Base-by-base conservation (phyloP, 2,888 invertebrate genomes). In the Myathropa florea region DNA sequence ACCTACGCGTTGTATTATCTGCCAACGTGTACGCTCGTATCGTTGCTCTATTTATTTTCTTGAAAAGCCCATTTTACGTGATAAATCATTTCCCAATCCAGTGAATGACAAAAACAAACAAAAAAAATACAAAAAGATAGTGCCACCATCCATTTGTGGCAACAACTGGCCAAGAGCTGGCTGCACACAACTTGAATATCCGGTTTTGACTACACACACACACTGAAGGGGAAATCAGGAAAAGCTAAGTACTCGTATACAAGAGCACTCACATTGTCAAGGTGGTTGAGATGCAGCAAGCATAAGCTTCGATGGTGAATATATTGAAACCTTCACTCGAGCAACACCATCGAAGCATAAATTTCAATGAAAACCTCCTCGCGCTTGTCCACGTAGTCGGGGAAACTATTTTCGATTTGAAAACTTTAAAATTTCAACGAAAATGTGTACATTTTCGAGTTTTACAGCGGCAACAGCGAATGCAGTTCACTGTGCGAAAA, bases 71-170 rank as follows among this genome's bases (percentile, higher is more conserved):
- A 23, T 57, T 57, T n/a, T 26, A 36, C 71, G 71, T 36, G 71
- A 71, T 71, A 26, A 39, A 28, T 60, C 26, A 36, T 33, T 36
- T 33, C 39, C 71, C 12, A 71, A 21, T 6, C 23, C 21, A 24
- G 6, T 10, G 33, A 33, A 33, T 12, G 12, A 18, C 24, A 12
- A 57, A 24, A 21, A 10, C 0, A 23, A 14, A 12, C 57, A 57
- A 23, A 55, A 55, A 61, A 28, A n/a, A n/a, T n/a, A n/a, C n/a
- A n/a, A n/a, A 76, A 28, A 61, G 63, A 61, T 77, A 77, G 24
- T 26, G 4, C 14, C 24, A 14, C 24, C 24, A 24, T 57, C 24
- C 57, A 23, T 26, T 57, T 33, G 21, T 55, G 55, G 39, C 24
- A 21, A 55, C 59, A 60, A 30, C 4, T 18, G 18, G 46, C 46